Base-by-base conservation (phyloP, 2,797 vertebrate species). In the Mus minutoides region DNA sequence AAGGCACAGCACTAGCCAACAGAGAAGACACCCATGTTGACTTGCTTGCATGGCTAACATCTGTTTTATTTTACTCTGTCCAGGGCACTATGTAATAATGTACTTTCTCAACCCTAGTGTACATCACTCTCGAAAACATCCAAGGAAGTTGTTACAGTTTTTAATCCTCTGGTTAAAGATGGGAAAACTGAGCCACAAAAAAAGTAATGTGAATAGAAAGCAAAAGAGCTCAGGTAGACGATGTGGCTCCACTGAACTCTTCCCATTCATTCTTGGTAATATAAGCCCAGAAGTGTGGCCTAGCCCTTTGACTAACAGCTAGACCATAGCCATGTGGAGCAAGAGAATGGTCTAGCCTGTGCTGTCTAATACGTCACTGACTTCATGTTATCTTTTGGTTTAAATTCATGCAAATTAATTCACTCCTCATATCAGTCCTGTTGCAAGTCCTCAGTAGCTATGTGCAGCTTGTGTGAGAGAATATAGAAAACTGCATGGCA, bases 321-420 rank as follows among this genome's bases (percentile, higher is more conserved):
- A 24, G 34, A 31, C 17, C 40, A 85, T 69, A 82, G 77, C 4
- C 16, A 2, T 43, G 12, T 60, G 52, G 49, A 76, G 43, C 62
- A 89, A 75, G 64, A 69, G 79, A 60, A 67, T 69, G n/a, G 37
- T 84, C 19, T 82, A 78, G 31, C 24, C 6, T 78, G 26, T 21
- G 17, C 16, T 84, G 21, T 40, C 71, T 69, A 76, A 9, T 37
- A 52, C 40, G 5, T 29, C 40, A 52, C n/a, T 92, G 73, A 90
- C 24, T 14, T 3, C 3, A 29, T 22, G 14, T 60, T 6, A 49
- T 31, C 71, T 49, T 62, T 95, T 83, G 71, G 88, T 49, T 24
- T 46, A 92, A 94, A 69, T 67, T 37, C 56, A 73, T 58, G 40
- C 29, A 90, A 90, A 84, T 71, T 58, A 56, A 6, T 94, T 93